A percentile compares a stretch with the other conserved stretches of the same genome.
phyloP scores from a whole-genome alignment of 2,113 vertebrate genomes.

The Notothenia coriiceps region DNA sequence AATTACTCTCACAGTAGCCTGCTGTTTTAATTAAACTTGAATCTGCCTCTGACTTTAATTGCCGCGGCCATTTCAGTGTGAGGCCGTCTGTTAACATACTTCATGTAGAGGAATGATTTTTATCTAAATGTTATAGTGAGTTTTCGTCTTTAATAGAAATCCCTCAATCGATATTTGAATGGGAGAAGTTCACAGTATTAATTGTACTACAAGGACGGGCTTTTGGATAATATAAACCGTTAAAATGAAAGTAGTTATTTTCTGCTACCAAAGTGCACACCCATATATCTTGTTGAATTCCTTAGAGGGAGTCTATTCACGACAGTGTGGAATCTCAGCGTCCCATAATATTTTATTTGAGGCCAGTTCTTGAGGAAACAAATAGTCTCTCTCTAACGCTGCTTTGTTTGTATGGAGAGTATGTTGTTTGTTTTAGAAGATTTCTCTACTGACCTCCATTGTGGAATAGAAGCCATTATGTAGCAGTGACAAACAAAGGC shows the following conservation, averaged over 20 bases:
- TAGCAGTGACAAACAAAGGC: background rate
- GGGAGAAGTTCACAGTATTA: background rate
- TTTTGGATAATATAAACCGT: constrained; percentile 24
- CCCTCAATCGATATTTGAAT: background rate
- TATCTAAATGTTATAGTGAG: background rate
- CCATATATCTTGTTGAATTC: constrained; percentile 42
- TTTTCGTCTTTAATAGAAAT: constrained; percentile 1
- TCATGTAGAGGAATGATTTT: background rate
- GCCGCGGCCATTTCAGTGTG: background rate
- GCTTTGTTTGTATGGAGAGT: constrained; percentile 25
- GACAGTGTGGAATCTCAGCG: constrained; percentile 3
- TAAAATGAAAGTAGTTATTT: constrained; percentile 14
- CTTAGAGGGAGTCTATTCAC: constrained; percentile 27
- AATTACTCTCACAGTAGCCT: background rate
- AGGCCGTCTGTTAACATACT: background rate
- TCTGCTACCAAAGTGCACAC: constrained; percentile 14
- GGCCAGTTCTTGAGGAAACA: constrained; percentile 48
- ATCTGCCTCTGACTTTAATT: background rate
- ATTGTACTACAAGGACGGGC: background rate
- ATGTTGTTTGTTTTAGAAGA: constrained; percentile 41
- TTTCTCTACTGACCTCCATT: constrained; percentile 43
- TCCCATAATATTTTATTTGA: constrained; percentile 42
- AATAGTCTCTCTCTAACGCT: constrained; percentile 9
- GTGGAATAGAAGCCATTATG: constrained; percentile 18
- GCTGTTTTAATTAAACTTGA: constrained; percentile 24